Evolutionary conservation across 2,113 vertebrate genomes (phyloP), one percentile per base, ranked within the genome.

Genomic region (Ailuropoda melanoleuca): DNA sequence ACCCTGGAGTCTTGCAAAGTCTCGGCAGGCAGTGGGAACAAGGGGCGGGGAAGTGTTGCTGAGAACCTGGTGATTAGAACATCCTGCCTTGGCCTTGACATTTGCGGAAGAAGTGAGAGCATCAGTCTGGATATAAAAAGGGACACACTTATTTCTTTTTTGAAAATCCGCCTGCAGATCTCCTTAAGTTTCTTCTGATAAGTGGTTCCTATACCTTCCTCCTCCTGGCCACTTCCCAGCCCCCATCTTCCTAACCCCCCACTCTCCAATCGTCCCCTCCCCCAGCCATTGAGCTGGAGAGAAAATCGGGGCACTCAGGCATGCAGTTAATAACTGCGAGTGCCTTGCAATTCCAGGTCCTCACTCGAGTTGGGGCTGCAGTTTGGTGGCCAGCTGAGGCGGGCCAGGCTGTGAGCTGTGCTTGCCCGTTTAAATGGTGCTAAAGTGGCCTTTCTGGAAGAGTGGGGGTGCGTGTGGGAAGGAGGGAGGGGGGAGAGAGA

Each of bases 261-360:
- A 17, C 86, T 75, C 78, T 43, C 80, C 4, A 14, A 46, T 50
- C n/a, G 10, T 83, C 39, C 88, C 88, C 95, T 96, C 88, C 97
- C 68, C 91, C 84, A 97, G 94, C 97, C 93, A 88, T 43, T 94
- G 96, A 97, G 86, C 94, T 64, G 78, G 93, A 95, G 97, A 96
- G 96, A 97, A 98, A 97, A 97, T 97, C 97, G 95, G 97, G 96
- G 97, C 97, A 96, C 96, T 97, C 96, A 97, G 95, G 96, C 97
- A 92, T 98, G 92, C 95, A 93, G 86, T 94, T 97, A 97, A 96
- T 98, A 96, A 97, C 97, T 88, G 97, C 70, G 9, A 94, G 88
- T 66, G 96, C 86, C 92, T 92, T 83, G 97, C 97, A 97, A 95
- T 98, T 96, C 91, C 97, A 95, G 92, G 92, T 93, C 90, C 75